Evolutionary conservation across 2,113 vertebrate genomes (phyloP), one percentile per base, ranked within the genome.

Genomic region (Oxyura jamaicensis): DNA sequence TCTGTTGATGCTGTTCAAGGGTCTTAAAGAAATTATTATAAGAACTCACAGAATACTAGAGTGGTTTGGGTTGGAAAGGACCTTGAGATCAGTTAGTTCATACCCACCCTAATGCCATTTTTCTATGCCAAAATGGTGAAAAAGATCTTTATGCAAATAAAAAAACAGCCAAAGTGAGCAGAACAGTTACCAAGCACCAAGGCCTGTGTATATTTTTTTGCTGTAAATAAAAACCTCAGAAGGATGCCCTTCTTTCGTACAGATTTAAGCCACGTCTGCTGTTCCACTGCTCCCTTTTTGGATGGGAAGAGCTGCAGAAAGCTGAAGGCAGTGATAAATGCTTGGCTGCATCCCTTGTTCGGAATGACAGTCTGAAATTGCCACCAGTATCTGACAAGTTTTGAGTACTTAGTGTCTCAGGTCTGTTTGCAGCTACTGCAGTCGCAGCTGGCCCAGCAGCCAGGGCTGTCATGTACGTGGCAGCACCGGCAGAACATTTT

Each of bases 391-490:
- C 31, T 56, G 42, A 29, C 35, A 53, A 1, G 5, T 44, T 41
- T 29, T 31, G 74, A 72, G 44, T 5, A 15, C 66, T 91, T 63
- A 44, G 28, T 65, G 26, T 39, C 56, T 76, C 22, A 53, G 33
- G n/a, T 62, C 42, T 33, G 42, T 41, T 44, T 0, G 1, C 42
- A 55, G 76, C 39, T 60, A 28, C 7, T 10, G 14, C 8, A 73
- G 67, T 14, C 53, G 23, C 8, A 65, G 14, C 68, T 35, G 36
- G 56, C 25, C 53, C 83, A 28, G 44, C 50, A 83, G 55, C 33
- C 2, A 1, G 48, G 26, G 19, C 68, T 36, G 0, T 5, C 3
- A 29, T 66, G 41, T 10, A 58, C 7, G 3, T 20, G 26, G 59
- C 68, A 78, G 8, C 13, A 35, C 65, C 7, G 16, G 46, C 46